phyloP scores from a whole-genome alignment of 2,113 vertebrate genomes.

The Genyomyrus donnyi region DNA sequence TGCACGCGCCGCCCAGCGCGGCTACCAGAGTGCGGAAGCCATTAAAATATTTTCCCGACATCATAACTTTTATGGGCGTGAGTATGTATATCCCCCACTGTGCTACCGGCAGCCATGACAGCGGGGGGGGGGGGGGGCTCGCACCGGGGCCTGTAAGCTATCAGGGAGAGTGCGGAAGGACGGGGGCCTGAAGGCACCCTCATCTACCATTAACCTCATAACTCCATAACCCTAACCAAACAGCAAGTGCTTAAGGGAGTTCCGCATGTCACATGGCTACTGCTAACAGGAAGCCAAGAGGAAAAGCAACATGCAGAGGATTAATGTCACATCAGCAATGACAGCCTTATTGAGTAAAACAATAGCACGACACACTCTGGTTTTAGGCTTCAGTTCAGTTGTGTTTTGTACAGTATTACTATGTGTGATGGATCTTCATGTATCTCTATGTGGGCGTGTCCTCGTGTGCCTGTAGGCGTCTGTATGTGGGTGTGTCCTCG shows the following conservation, averaged over 20 bases:
- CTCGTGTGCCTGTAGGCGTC: neutral
- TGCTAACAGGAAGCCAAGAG: neutral
- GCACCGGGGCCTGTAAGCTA: constrained; percentile 43
- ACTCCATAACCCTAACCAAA: neutral
- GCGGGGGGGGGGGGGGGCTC: constrained; percentile 51
- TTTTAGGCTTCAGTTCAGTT: neutral
- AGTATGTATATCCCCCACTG: constrained; percentile 63
- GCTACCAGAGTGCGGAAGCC: constrained; percentile 50
- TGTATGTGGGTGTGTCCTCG: neutral
- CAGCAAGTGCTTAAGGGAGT: neutral
- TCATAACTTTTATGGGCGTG: constrained; percentile 61
- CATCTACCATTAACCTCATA: neutral
- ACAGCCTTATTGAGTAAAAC: neutral
- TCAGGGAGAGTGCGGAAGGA: constrained; percentile 32
- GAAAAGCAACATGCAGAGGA: neutral
- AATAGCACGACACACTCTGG: neutral
- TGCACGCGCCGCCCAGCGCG: constrained; percentile 52
- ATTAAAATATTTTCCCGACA: constrained; percentile 66
- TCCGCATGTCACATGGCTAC: no score
- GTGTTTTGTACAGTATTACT: neutral
- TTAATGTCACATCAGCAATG: neutral
- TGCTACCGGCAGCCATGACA: constrained; percentile 58
- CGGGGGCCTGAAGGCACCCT: constrained; percentile 25
- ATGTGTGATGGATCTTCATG: neutral
- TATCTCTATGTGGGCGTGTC: neutral